A percentile compares a stretch with the other conserved stretches of the same genome.
Evolutionary conservation across 2,888 invertebrate genomes (phyloP).

Genomic region (Coleophora deauratella): DNA sequence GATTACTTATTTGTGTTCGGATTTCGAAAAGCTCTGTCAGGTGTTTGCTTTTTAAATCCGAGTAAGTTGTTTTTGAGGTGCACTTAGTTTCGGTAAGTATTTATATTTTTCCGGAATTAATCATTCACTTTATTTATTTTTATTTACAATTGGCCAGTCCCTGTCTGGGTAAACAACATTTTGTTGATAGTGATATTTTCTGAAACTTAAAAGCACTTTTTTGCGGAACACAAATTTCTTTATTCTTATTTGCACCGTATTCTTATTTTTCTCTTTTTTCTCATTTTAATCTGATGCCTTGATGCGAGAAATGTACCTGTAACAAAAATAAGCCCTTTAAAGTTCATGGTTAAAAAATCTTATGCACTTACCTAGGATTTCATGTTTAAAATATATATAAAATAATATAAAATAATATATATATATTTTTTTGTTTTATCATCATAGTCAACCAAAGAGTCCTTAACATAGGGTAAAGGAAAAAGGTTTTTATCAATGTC

Average conservation of each 20-base stretch:
- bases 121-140: conserved; percentile 18
- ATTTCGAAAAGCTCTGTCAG: conserved; percentile 36
- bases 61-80: conserved; percentile 27
- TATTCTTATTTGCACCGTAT: conserved; percentile 12
- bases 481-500: too few relatives aligned
- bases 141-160: conserved; percentile 40
- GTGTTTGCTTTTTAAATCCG: conserved; percentile 35
- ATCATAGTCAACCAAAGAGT: too few relatives aligned
- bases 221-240: too few relatives aligned
- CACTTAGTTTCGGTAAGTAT: conserved; percentile 21
- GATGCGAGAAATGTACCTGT: conserved; percentile 32
- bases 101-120: conserved; percentile 14
- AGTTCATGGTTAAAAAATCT: too few relatives aligned
- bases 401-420: too few relatives aligned
- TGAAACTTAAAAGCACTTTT: too few relatives aligned
- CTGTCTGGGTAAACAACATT: conserved; percentile 38
- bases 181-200: too few relatives aligned
- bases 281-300: conserved; percentile 43
- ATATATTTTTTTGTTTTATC: too few relatives aligned
- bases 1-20: conserved; percentile 61
- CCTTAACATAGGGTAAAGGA: too few relatives aligned
- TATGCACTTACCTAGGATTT: too few relatives aligned
- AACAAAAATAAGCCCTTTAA: conserved; percentile 38
- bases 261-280: conserved; percentile 63
- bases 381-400: too few relatives aligned